Base-by-base conservation (phyloP, 1,140 invertebrate genomes). In the Scaptomyza graminum region DNA sequence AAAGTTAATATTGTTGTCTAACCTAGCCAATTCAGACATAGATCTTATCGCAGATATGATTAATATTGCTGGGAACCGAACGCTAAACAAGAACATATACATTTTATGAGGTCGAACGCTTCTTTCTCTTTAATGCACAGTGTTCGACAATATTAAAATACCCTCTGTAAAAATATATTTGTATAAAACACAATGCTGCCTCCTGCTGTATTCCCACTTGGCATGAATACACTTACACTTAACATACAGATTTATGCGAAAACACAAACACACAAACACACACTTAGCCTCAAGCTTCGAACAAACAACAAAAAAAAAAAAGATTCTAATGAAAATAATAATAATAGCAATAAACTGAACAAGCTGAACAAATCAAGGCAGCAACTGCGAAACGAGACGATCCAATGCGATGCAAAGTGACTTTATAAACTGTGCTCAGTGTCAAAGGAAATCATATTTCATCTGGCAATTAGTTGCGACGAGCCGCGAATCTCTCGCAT, bases 381-480 rank as follows among this genome's bases (percentile, higher is more conserved):
- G 49, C 50, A 54, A 39, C 22, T 9, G 34, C n/a, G 4, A 31
- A 64, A 59, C 12, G 13, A 12, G 34, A 18, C 41, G 34, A 31
- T 31, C 28, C 28, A 31, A 31, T 31, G 5, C 28, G 28, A 31
- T 16, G 46, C 31, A 11, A 66, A 11, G 18, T 50, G 34, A 62
- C n/a, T 57, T 41, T 31, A 28, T 63, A 72, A 72, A 74, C 56
- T 68, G 54, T 12, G 65, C 71, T 87, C 83, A 88, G 83, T 88
- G 82, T 78, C 83, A 87, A 75, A 88, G 83, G 83, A 87, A 87
- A 81, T 80, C 78, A 78, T 88, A 88, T 87, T 88, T 87, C 76
- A 87, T 88, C 39, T 63, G 67, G 51, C 83, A 88, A 87, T 87
- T 87, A 87, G 72, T 57, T 39, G 46, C 47, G 61, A 69, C 70